Evolutionary conservation across 2,797 vertebrate genomes (phyloP).

Genomic region (Sebastes nivosus): DNA sequence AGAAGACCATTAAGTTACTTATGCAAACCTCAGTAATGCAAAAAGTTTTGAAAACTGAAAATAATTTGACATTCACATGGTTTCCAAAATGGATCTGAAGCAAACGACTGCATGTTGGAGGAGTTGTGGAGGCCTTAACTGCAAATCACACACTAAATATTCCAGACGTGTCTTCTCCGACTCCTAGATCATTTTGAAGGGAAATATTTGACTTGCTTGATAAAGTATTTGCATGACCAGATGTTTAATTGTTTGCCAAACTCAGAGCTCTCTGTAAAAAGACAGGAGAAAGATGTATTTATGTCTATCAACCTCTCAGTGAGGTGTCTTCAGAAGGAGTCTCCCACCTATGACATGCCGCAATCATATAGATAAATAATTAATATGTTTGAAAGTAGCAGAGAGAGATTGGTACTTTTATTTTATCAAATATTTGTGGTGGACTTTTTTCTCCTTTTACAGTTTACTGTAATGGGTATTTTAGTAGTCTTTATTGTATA

Average conservation of each 20-base stretch:
- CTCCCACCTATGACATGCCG: not conserved
- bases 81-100: not conserved
- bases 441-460: too few species aligned
- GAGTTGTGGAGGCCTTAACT: not conserved
- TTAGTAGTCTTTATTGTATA: too few species aligned
- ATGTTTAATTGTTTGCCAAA: not conserved
- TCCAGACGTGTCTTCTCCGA: not conserved
- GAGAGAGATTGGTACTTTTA: too few species aligned
- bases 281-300: not conserved
- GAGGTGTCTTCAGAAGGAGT: not conserved
- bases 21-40: not conserved
- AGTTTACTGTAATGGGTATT: too few species aligned
- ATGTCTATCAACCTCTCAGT: too few species aligned
- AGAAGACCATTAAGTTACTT: not conserved
- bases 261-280: not conserved
- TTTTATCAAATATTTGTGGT: too few species aligned
- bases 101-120: not conserved
- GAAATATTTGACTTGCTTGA: slow-evolving; percentile 14
- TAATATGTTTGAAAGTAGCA: too few species aligned
- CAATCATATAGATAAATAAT: not conserved
- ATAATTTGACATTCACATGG: not conserved
- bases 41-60: not conserved
- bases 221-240: not conserved
- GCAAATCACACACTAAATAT: not conserved
- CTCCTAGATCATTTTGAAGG: not conserved